Percentiles rank a stretch among this genome's conserved stretches.
Conservation (phyloP, 2,888 invertebrate genomes). For the Limnephilus marmoratus region DNA sequence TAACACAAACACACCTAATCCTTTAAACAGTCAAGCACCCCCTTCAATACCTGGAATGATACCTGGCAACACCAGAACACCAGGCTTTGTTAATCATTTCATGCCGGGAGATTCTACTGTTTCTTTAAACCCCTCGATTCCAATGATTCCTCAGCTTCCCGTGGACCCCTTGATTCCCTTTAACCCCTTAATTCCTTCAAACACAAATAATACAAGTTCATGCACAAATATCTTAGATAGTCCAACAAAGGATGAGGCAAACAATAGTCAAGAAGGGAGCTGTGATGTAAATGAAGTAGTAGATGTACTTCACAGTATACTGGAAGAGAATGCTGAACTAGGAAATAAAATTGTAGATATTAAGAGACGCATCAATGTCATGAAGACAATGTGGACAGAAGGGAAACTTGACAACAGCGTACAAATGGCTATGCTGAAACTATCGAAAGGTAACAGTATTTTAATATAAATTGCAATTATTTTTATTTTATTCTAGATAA, state of each 20-base stretch:
- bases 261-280: neutral
- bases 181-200: neutral
- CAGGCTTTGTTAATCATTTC: constrained; percentile 46
- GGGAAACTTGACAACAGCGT: constrained; percentile 76
- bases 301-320: constrained; percentile 66
- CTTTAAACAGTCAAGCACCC: constrained; percentile 41
- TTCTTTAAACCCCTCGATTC: constrained; percentile 34
- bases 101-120: constrained; percentile 62
- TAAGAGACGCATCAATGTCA: constrained; percentile 75
- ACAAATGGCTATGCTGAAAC: constrained; percentile 74
- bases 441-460: constrained; percentile 75
- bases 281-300: constrained; percentile 59
- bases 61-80: neutral
- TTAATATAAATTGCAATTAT: neutral
- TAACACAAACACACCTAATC: constrained; percentile 66
- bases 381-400: constrained; percentile 79
- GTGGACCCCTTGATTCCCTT: neutral
- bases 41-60: constrained; percentile 48
- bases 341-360: constrained; percentile 76
- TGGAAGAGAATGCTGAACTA: constrained; percentile 72
- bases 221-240: neutral
- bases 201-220: neutral
- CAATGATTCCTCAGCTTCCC: neutral
- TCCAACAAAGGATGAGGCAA: neutral
- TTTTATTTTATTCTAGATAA: neutral